Conservation (phyloP, 1,140 invertebrate genomes). For the Stenopsyche tienmushanensis region DNA sequence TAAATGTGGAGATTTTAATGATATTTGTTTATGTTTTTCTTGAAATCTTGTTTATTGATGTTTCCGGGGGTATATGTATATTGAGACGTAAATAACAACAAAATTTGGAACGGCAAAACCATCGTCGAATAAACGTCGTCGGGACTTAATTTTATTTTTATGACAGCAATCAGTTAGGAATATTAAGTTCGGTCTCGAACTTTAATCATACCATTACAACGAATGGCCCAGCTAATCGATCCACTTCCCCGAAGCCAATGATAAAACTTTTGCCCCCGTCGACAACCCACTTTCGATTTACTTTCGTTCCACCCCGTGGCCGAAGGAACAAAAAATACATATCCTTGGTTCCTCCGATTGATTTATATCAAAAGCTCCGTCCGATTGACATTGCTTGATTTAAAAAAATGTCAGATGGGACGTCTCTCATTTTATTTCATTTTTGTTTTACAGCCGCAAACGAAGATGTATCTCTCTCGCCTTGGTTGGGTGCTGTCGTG, state of each 20-base stretch:
- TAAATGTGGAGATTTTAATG: too few relatives aligned
- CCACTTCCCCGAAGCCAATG: constrained; percentile 1
- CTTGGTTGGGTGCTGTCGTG: constrained; percentile 30
- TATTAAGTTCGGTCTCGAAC: constrained; percentile 10
- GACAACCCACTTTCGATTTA: neutral
- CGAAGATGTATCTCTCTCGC: neutral
- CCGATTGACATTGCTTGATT: neutral
- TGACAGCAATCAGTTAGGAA: constrained; percentile 21
- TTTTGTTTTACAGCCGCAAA: constrained; percentile 20
- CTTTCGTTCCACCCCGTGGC: neutral
- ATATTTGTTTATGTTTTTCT: too few relatives aligned
- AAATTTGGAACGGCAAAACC: too few relatives aligned
- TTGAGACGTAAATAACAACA: too few relatives aligned
- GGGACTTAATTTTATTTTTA: constrained; percentile 25
- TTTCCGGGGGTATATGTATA: too few relatives aligned
- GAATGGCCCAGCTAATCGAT: constrained; percentile 17
- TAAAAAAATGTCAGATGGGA: neutral
- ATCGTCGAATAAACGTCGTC: too few relatives aligned
- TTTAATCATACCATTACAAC: constrained; percentile 22
- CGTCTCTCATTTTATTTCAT: neutral
- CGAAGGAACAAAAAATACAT: too few relatives aligned
- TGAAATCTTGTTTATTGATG: too few relatives aligned
- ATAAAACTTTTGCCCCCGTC: constrained; percentile 7
- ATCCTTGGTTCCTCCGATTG: too few relatives aligned
- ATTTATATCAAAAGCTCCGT: too few relatives aligned